Base-by-base conservation (phyloP, 2,888 invertebrate genomes). In the Polietes domitor region DNA sequence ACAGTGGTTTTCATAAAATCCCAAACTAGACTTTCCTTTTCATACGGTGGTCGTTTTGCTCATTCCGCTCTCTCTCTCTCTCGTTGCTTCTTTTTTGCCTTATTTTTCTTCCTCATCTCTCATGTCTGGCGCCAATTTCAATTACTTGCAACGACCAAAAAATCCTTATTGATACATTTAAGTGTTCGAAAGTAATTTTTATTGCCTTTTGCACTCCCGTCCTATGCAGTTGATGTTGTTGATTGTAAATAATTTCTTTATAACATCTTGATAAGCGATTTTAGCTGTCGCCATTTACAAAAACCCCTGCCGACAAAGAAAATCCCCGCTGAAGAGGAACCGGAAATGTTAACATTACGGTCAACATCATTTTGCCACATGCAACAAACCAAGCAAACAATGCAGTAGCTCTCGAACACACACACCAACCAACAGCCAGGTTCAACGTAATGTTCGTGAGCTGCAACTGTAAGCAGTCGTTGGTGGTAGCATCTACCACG, bases 311-410 rank as follows among this genome's bases (percentile, higher is more conserved):
- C 68, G 47, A 21, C 10, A 72, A 50, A 21, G 4, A 28, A 17
- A 65, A 65, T 53, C 50, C 32, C 17, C n/a, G 41, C 4, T 9
- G 21, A 58, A 37, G 50, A 37, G 50, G 55, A 58, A 55, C 12
- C 55, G 68, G 76, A 76, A 76, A 81, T 80, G 77, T 72, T 72
- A 78, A 68, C 75, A 80, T 32, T 72, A 80, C 28, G 80, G 80
- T 76, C 78, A 84, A 81, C 65, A 81, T 81, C 77, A 41, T 32
- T 63, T 28, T 53, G 53, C 15, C n/a, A 21, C 28, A 55, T 24
- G 17, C 70, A 70, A 17, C 65, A 65, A 32, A 37, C 41, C 24
- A 78, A 68, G 74, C 71, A 61, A 74, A 77, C 63, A 65, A 68
- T 65, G 37, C 65, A 65, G 32, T 61, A 61, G 28, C 32, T 32